Evolutionary conservation across 2,113 vertebrate species (phyloP).

Genomic region (Alligator mississippiensis): DNA sequence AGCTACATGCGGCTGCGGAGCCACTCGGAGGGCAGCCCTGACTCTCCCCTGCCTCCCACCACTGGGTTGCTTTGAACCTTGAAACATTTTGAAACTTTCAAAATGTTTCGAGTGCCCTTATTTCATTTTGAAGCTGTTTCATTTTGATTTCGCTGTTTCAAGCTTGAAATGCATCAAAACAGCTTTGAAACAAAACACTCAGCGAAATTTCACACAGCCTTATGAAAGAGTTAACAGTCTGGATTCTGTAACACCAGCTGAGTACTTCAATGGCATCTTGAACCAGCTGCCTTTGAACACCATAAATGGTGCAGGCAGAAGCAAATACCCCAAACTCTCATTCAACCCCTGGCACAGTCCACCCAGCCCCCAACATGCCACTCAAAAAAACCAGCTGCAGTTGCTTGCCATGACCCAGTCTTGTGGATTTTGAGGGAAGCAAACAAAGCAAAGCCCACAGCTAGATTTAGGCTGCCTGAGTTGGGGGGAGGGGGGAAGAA

Average conservation of each 20-base stretch:
- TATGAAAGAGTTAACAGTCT: neutral
- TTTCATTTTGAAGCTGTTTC: no score
- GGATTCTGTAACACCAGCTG: neutral
- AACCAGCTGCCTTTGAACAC: neutral
- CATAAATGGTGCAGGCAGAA: neutral
- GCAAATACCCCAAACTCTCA: neutral
- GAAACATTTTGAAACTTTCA: no score
- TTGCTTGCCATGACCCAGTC: constrained; percentile 18
- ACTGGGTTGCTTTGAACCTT: no score
- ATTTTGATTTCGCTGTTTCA: no score
- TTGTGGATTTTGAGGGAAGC: constrained; percentile 1
- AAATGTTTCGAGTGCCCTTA: no score
- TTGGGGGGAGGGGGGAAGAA: neutral
- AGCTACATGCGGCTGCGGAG: no score
- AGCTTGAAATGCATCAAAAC: no score
- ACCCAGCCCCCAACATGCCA: neutral
- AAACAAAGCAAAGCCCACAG: constrained; percentile 25
- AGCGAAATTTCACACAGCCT: neutral
- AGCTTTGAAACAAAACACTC: no score
- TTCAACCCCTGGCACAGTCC: neutral
- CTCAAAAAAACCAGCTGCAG: neutral
- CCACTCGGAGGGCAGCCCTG: no score
- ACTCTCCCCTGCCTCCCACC: no score
- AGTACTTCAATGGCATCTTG: neutral
- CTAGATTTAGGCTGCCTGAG: neutral